Base-by-base conservation (phyloP, 2,113 vertebrate species). In the Chiloscyllium plagiosum region DNA sequence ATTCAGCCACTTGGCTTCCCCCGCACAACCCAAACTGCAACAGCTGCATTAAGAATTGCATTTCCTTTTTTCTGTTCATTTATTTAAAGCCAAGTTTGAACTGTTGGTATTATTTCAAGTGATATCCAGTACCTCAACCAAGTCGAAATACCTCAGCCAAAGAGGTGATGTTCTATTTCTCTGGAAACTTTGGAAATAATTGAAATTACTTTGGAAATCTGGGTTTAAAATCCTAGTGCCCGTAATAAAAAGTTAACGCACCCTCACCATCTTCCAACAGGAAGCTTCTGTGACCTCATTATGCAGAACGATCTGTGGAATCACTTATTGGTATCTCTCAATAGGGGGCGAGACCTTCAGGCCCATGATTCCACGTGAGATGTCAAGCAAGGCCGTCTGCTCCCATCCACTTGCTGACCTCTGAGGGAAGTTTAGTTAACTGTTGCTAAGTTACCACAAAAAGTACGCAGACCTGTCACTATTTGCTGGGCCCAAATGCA, bases 361-460 rank as follows among this genome's bases (percentile, higher is more conserved):
- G 10, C 72, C 42, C 4, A 72, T 52, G 33, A 66, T 33, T 93
- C 61, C 33, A n/a, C 22, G 33, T 93, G 89, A 66, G 20, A n/a
- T 93, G 37, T 70, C 12, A 33, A 86, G 68, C 15, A 76, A n/a
- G 56, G 68, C 95, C 96, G 94, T 94, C 83, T 85, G 70, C 80
- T 96, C 93, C 61, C 42, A 69, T 96, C 42, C 72, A 92, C 96
- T 86, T 96, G 24, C 83, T 26, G 76, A 95, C 42, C 95, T 96
- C 96, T 85, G 20, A 69, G 50, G 95, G 61, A 96, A 96, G 83
- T 66, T 96, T 50, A 87, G 93, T 95, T 96, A 42, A 61, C 33
- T 69, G 96, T 96, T 96, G 94, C 96, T 93, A 96, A 50, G 96
- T 94, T 96, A 96, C 96, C 93, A 83, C 26, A 42, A 96, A 96